Base-by-base conservation (phyloP, 1,140 invertebrate genomes). In the Pollicipes pollicipes region DNA sequence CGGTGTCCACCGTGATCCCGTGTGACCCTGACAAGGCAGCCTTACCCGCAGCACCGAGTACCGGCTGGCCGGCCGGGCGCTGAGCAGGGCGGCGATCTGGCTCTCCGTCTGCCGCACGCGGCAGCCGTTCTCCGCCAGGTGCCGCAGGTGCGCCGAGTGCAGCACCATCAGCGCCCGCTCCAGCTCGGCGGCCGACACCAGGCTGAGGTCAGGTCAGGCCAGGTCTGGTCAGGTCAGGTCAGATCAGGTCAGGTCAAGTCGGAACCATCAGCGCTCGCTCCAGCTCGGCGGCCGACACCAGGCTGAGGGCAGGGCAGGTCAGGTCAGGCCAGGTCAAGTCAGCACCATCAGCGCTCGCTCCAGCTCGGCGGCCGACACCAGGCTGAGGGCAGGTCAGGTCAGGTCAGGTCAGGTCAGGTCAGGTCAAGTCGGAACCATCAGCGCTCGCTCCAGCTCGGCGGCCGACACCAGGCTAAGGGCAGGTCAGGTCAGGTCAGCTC, bases 81-180 rank as follows among this genome's bases (percentile, higher is more conserved):
- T 58, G 45, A 58, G 45, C 17, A 77, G 73, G 2, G 73, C 75
- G n/a, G 74, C 70, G 58, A 76, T 76, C 29, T 75, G 70, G 17
- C 75, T 74, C 73, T 77, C 75, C 17, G 75, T 74, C 68, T 75
- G 74, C 10, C 73, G 72, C 58, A 77, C 77, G 70, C 73, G 74
- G 72, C 71, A 76, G 72, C 70, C 75, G 66, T 81, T 77, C 73
- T 81, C 79, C 27, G 77, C 76, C 71, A 76, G 77, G 24, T 72
- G 78, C 68, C 80, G 79, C 1, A 81, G 74, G 64, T 82, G 79
- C 37, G 80, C 79, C 69, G 81, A 80, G 73, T 85, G 82, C 8
- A 87, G 76, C 3, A 87, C 78, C 68, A 76, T 79, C 68, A 83
- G 77, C 16, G 82, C 81, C n/a, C 85, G 77, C 76, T 87, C 85